A percentile compares a stretch with the other conserved stretches of the same genome.
These are phyloP conservation scores for Thecocarcelia acutangulata DNA, from an alignment of 2,888 invertebrate genomes.

Conservation along the genomic window DNA sequence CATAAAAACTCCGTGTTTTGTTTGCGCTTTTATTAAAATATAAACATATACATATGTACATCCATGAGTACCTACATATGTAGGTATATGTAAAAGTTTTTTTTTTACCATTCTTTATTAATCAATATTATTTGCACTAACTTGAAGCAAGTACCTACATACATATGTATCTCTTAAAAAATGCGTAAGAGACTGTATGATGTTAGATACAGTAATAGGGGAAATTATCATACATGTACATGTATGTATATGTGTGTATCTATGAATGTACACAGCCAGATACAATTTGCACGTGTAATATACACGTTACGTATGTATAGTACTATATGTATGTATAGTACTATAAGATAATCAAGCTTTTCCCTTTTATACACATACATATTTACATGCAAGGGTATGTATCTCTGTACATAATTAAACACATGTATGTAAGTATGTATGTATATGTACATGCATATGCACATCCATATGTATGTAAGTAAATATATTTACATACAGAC, in stretches of 20 bases:
- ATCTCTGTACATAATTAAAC: not conserved
- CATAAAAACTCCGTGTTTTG: no score
- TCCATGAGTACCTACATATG: not conserved
- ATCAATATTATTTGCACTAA: no score
- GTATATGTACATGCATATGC: not conserved
- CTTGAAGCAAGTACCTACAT: not conserved
- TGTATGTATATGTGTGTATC: not conserved
- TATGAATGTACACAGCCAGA: not conserved
- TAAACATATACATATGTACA: no score
- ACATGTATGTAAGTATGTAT: not conserved
- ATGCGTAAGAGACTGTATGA: no score
- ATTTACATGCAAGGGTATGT: not conserved
- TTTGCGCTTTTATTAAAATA: no score
- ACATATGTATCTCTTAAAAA: not conserved
- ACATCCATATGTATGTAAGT: not conserved
- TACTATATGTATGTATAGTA: not conserved
- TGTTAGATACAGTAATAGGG: not conserved
- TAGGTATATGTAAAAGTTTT: not conserved
- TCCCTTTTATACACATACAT: no score
- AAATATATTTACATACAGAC: not conserved
- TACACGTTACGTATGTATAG: not conserved
- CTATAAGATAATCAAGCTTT: no score
- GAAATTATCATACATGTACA: not conserved
- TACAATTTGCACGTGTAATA: no score
- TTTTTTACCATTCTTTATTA: no score